These are phyloP conservation scores for Luehdorfia chinensis DNA, from an alignment of 1,140 invertebrate genomes.

Conservation along the genomic window DNA sequence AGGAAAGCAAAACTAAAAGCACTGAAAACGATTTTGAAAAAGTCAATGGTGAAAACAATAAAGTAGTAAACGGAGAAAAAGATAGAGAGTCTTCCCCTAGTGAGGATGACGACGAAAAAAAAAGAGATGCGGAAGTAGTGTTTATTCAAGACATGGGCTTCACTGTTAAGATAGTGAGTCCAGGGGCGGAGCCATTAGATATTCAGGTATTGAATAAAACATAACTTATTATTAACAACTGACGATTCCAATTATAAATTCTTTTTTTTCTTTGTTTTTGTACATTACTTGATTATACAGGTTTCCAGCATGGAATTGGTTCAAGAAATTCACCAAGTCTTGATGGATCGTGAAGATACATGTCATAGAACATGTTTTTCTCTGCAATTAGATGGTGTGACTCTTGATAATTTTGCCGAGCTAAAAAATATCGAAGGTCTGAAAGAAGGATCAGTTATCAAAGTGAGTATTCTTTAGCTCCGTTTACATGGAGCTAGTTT, in stretches of 20 bases:
- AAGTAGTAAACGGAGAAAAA: slow-evolving; percentile 64
- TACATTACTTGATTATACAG: slow-evolving; percentile 57
- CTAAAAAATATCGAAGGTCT: slow-evolving; percentile 97
- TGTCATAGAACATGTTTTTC: slow-evolving; percentile 99
- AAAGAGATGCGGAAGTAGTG: slow-evolving; percentile 87
- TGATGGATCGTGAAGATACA: slow-evolving; percentile 98
- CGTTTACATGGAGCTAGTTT: too few relatives aligned
- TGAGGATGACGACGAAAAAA: slow-evolving; percentile 80
- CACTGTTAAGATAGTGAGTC: slow-evolving; percentile 93
- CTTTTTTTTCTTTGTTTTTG: neutral
- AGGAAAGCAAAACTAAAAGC: slow-evolving; percentile 28
- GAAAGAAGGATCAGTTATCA: slow-evolving; percentile 96
- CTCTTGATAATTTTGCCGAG: slow-evolving; percentile 98
- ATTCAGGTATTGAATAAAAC: slow-evolving; percentile 83
- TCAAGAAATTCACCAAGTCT: slow-evolving; percentile 98
- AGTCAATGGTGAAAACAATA: slow-evolving; percentile 43
- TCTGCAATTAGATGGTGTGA: slow-evolving; percentile 94
- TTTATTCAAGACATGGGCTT: slow-evolving; percentile 97
- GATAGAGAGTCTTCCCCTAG: slow-evolving; percentile 66
- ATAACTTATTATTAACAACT: slow-evolving; percentile 8
- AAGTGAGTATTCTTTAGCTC: slow-evolving; percentile 82
- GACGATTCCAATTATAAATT: slow-evolving; percentile 9
- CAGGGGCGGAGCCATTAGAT: slow-evolving; percentile 93
- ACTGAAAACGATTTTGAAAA: slow-evolving; percentile 37
- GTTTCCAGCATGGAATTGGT: slow-evolving; percentile 98